Evolutionary conservation across 1,140 invertebrate species (phyloP).

Genomic region (Elymnias hypermnestra): DNA sequence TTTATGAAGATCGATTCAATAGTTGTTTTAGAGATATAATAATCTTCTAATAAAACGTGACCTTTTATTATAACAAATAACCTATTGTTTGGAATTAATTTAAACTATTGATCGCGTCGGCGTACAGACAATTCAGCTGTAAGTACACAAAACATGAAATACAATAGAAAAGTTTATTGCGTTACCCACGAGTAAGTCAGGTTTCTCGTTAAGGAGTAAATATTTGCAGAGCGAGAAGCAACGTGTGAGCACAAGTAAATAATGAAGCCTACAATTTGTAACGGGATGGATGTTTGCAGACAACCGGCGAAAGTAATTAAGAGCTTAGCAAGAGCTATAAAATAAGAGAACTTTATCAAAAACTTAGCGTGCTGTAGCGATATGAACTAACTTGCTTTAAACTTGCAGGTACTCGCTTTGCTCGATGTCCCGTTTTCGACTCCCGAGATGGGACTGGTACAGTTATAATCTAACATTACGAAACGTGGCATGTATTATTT

Average conservation of each 20-base stretch:
- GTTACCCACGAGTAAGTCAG: constrained; percentile 58
- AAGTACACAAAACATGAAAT: constrained; percentile 39
- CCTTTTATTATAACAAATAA: too few relatives aligned
- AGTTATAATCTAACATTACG: too few relatives aligned
- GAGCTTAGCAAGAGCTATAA: constrained; percentile 61
- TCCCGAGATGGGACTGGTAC: too few relatives aligned
- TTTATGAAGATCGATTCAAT: too few relatives aligned
- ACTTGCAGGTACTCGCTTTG: too few relatives aligned
- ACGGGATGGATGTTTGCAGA: constrained; percentile 69
- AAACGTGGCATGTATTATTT: too few relatives aligned
- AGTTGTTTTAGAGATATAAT: too few relatives aligned
- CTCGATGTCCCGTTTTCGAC: too few relatives aligned
- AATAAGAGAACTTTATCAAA: constrained; percentile 61
- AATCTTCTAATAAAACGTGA: too few relatives aligned
- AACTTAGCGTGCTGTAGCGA: constrained; percentile 17
- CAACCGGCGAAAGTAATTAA: constrained; percentile 67
- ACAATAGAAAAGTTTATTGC: constrained; percentile 72
- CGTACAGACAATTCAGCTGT: constrained; percentile 50
- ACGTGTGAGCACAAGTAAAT: constrained; percentile 64
- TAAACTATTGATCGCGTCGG: constrained; percentile 51
- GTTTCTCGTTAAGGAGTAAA: constrained; percentile 68
- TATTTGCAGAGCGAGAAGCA: constrained; percentile 58
- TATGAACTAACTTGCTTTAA: too few relatives aligned
- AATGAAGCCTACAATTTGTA: constrained; percentile 64
- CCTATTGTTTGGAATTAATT: constrained; percentile 35